These are phyloP conservation scores for Heterohyrax brucei DNA, from an alignment of 2,797 vertebrate species.

Conservation along the genomic window DNA sequence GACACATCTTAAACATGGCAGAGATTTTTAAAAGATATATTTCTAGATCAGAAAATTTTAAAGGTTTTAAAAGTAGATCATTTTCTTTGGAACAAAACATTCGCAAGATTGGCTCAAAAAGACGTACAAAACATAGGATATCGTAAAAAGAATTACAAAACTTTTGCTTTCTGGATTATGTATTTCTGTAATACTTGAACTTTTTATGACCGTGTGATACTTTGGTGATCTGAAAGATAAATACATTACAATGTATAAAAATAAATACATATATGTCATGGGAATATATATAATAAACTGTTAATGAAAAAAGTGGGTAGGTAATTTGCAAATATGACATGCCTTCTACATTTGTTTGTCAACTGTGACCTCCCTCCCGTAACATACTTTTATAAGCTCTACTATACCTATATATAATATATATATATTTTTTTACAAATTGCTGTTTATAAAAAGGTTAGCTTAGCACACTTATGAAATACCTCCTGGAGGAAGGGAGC, in stretches of 20 bases:
- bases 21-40: not conserved
- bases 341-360: too few relatives aligned
- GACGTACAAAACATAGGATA: not conserved
- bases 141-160: not conserved
- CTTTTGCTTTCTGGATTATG: not conserved
- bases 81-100: slow-evolving; percentile 22
- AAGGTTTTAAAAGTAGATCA: slow-evolving; percentile 6
- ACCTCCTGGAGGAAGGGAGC: too few relatives aligned
- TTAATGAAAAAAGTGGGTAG: not conserved
- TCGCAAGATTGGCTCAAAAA: slow-evolving; percentile 6
- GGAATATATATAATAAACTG: not conserved
- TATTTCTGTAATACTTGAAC: slow-evolving; percentile 9
- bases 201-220: slow-evolving; percentile 27
- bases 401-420: too few relatives aligned
- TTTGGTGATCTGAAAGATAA: slow-evolving; percentile 56
- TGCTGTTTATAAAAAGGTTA: too few relatives aligned
- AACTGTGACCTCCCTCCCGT: too few relatives aligned
- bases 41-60: not conserved
- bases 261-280: slow-evolving; percentile 8
- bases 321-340: not conserved
- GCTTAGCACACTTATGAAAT: too few relatives aligned
- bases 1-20: not conserved
- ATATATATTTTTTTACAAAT: too few relatives aligned
- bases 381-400: too few relatives aligned
- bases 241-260: not conserved